phyloP scores from a whole-genome alignment of 1,140 invertebrate species.

The Aricia agestis region DNA sequence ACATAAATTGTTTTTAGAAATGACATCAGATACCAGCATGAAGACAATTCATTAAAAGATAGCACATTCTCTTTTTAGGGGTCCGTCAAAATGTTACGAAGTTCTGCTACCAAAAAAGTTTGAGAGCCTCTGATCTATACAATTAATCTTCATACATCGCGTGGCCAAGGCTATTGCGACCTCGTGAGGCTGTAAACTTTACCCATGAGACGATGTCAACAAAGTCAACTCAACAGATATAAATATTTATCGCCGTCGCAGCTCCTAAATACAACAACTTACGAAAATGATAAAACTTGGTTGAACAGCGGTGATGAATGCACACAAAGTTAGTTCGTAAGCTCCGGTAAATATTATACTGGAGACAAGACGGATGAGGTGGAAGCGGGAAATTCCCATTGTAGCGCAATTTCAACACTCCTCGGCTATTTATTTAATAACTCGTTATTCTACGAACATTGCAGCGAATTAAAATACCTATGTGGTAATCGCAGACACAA shows the following conservation, averaged over 20 bases:
- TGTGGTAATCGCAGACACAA: no score
- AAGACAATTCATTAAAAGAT: no score
- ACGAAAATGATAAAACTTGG: slow-evolving; percentile 1
- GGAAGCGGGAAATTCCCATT: slow-evolving; percentile 9
- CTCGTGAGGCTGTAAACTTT: no score
- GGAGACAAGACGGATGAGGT: slow-evolving; percentile 1
- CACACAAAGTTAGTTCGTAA: neutral
- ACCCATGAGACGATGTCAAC: neutral
- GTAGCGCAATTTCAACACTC: neutral
- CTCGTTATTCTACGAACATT: neutral
- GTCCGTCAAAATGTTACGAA: no score
- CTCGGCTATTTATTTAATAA: neutral
- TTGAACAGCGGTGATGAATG: neutral
- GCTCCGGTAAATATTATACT: slow-evolving; percentile 2
- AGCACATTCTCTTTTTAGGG: no score
- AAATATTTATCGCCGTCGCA: neutral
- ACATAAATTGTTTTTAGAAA: no score
- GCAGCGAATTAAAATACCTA: neutral
- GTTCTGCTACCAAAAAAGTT: no score
- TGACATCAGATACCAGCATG: no score
- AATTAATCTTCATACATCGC: no score
- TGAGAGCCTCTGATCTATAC: no score
- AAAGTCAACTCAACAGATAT: neutral
- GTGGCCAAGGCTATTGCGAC: no score
- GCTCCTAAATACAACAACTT: neutral